Conservation (phyloP, 2,113 vertebrate species). For the Mirounga angustirostris region DNA sequence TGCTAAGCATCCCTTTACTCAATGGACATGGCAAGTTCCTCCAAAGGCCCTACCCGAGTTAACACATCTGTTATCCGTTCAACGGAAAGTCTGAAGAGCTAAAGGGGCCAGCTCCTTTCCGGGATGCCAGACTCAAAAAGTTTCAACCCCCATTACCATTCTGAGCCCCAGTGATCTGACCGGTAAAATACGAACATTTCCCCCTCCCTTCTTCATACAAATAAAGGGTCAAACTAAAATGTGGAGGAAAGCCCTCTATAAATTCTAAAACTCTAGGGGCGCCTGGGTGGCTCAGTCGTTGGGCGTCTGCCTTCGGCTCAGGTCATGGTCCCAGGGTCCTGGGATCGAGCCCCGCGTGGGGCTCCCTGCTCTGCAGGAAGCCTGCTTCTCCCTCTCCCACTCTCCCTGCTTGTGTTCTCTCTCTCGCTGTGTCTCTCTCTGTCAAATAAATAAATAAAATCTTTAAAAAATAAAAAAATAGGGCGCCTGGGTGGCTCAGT, state of each 20-base stretch:
- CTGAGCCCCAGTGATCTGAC: not conserved
- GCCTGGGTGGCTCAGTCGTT: too few relatives aligned
- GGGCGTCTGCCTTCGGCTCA: too few relatives aligned
- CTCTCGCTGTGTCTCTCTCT: too few relatives aligned
- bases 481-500: too few relatives aligned
- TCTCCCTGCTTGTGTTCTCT: too few relatives aligned
- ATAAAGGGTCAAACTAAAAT: not conserved
- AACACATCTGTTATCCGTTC: not conserved
- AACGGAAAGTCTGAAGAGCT: not conserved
- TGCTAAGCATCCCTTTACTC: not conserved
- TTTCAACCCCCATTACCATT: not conserved
- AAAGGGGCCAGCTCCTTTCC: not conserved
- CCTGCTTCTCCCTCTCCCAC: too few relatives aligned
- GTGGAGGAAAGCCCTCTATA: not conserved
- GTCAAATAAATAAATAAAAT: too few relatives aligned
- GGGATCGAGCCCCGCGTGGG: too few relatives aligned
- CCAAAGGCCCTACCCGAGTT: not conserved
- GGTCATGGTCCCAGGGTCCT: too few relatives aligned
- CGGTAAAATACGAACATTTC: not conserved
- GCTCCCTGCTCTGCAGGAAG: too few relatives aligned
- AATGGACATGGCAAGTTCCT: not conserved
- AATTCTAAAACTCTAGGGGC: not conserved
- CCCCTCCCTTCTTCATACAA: not conserved
- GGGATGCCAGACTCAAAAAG: not conserved
- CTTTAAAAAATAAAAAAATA: too few relatives aligned